phyloP scores from a whole-genome alignment of 2,113 vertebrate genomes.

The Rhabdornis inornatus region DNA sequence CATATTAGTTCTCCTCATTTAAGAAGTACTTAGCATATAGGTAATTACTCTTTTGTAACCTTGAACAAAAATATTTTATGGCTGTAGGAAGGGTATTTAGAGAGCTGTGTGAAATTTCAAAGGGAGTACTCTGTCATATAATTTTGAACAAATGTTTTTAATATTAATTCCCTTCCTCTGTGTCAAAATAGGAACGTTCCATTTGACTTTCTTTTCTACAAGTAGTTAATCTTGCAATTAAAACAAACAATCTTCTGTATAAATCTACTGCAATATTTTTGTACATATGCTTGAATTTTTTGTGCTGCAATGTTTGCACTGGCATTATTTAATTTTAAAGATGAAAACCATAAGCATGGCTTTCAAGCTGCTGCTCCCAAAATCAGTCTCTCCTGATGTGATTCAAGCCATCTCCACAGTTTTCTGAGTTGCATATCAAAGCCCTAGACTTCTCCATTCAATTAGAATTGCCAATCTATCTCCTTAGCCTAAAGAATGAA shows the following conservation, averaged over 20 bases:
- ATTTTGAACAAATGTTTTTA: background rate
- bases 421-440: background rate
- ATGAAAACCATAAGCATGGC: background rate
- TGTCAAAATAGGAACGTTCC: background rate
- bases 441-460: background rate
- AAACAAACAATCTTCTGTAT: background rate
- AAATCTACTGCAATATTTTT: background rate
- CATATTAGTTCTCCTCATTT: background rate
- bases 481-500: background rate
- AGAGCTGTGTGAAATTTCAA: background rate
- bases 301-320: background rate
- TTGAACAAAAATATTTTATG: background rate
- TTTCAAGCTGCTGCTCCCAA: background rate
- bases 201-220: background rate
- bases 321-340: background rate
- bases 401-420: background rate
- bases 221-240: background rate
- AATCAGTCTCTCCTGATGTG: background rate
- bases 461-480: background rate
- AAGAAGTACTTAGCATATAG: background rate
- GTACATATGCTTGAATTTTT: background rate
- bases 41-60: background rate
- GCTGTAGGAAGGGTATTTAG: background rate
- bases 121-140: background rate
- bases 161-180: background rate